Base-by-base conservation (phyloP, 1,140 invertebrate species). In the Zophobas atratus region DNA sequence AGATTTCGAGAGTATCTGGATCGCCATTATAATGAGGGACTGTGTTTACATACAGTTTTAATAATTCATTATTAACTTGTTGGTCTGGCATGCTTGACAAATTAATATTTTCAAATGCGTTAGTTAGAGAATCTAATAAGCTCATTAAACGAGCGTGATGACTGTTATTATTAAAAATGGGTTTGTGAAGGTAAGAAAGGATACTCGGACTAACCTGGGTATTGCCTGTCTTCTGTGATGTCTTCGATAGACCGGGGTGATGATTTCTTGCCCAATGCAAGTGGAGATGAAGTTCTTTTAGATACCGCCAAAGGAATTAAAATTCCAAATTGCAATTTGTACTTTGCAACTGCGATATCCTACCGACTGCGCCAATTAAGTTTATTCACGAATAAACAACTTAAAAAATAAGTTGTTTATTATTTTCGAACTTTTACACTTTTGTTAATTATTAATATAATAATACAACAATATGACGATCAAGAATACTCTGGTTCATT, bases 21-120 rank as follows among this genome's bases (percentile, higher is more conserved):
- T 80, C 60, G 35, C 79, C 79, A 36, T 80, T 43, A 57, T 77
- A 75, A 1, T 43, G 20, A 35, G 76, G 72, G 39, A 80, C 77
- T 2, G 41, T 75, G 34, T 80, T 76, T 5, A 80, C 46, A 32
- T 70, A 67, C 6, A 77, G 20, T 60, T 43, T 73, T 1, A 79
- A 63, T 39, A 79, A 36, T 73, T 79, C 70, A 70, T 72, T 67
- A 73, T 79, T 77, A 6, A 48, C 53, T 75, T 4, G 2, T 6
- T 51, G 4, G 2, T 75, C 33, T 57, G 53, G n/a, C 4, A 55
- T 73, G 8, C 6, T n/a, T 20, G 20, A 20, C 20, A 20, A 20
- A 20, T 55, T 35, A n/a, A 43, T 73, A 6, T 51, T 35, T 73
- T 1, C 49, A 73, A 73, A 6, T 51, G n/a, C 53, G 6, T 53